Base-by-base conservation (phyloP, 2,113 vertebrate species). In the Leptocoma aspasia region DNA sequence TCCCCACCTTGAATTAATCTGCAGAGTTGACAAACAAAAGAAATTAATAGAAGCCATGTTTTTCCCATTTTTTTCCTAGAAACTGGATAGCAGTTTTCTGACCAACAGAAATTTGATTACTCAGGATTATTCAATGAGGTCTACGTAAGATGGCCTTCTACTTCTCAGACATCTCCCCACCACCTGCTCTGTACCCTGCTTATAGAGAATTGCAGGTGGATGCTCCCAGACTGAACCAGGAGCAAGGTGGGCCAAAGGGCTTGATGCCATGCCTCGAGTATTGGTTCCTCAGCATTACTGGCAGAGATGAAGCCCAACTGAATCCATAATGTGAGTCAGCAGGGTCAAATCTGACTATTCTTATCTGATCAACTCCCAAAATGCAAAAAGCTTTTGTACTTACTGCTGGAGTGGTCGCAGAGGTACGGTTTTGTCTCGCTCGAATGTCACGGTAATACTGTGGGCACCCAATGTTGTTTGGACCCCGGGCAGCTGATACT, bases 391-490 rank as follows among this genome's bases (percentile, higher is more conserved):
- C 10, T 37, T 28, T 54, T 85, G 47, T 66, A 89, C 98, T 98
- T 97, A 99, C 99, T 13, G 82, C 75, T 75, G 98, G 93, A 84
- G 96, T 52, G 20, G 53, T 92, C 0, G 5, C 76, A 60, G 81
- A 73, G 5, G 95, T 85, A 53, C 90, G 88, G 21, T 92, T 96
- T 85, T 97, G 95, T 78, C 68, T 97, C 6, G 13, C 35, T 7
- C 44, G 28, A 60, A 16, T 19, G 30, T 92, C 72, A 11, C 0
- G 47, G 24, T 89, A 41, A 9, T 94, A 60, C 61, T 96, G 97
- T 3, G 56, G n/a, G 42, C 99, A 99, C 56, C 99, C 99, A 73
- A 98, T 94, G 39, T 97, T 97, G 95, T 98, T 98, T 71, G 96
- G 98, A 5, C 99, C 99, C 82, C 92, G 97, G 8, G 99, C 98